Percentiles rank a stretch among this genome's conserved stretches.
These are phyloP conservation scores for Guaruba guarouba DNA, from an alignment of 2,113 vertebrate genomes.

Conservation along the genomic window DNA sequence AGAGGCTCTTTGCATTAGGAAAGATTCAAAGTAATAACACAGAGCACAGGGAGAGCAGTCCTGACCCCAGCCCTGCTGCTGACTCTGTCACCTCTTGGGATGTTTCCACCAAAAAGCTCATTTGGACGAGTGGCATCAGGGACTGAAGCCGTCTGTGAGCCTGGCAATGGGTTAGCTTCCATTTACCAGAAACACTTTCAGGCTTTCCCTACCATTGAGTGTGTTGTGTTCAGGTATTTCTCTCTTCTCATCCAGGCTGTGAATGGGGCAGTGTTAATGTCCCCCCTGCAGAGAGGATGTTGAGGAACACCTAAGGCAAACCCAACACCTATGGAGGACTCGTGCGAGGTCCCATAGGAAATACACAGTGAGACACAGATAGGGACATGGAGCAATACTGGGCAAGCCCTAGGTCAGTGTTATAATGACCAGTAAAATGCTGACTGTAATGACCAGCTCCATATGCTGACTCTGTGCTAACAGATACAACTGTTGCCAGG, in stretches of 20 bases:
- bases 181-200: background rate
- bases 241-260: background rate
- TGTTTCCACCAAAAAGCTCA: background rate
- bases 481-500: background rate
- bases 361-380: background rate
- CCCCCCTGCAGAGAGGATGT: background rate
- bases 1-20: background rate
- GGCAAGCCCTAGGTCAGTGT: background rate
- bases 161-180: background rate
- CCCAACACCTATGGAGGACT: background rate
- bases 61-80: background rate
- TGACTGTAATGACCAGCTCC: background rate
- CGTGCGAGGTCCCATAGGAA: background rate
- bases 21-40: fast-evolving
- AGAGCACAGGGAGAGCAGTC: background rate
- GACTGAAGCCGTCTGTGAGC: background rate
- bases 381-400: background rate
- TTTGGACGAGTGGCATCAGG: background rate
- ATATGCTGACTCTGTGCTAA: background rate
- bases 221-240: background rate
- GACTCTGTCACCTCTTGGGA: fast-evolving
- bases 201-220: background rate
- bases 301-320: background rate
- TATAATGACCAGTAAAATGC: background rate
- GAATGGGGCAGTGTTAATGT: background rate